These are phyloP conservation scores for Sardinella longiceps DNA, from an alignment of 2,797 vertebrate species.

Conservation along the genomic window DNA sequence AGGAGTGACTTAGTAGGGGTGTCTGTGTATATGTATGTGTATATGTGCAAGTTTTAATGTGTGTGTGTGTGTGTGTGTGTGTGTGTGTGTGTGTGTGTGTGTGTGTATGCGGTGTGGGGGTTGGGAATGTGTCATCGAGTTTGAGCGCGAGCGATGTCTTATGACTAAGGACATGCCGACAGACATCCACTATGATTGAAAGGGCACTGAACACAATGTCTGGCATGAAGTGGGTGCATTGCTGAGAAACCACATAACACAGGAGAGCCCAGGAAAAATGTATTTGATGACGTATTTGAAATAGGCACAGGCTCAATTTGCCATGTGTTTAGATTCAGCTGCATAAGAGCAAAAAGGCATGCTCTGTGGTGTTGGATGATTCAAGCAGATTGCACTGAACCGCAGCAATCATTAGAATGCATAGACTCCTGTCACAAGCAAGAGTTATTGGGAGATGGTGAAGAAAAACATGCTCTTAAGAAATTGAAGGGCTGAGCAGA, in stretches of 20 bases:
- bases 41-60: neutral
- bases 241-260: neutral
- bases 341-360: neutral
- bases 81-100: neutral
- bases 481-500: neutral
- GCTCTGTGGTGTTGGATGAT: neutral
- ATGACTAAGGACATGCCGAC: neutral
- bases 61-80: slow-evolving; percentile 18
- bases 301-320: neutral
- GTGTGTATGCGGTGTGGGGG: neutral
- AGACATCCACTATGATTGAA: neutral
- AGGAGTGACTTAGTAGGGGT: neutral
- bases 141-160: neutral
- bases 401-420: neutral
- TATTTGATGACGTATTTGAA: neutral
- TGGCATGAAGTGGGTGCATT: neutral
- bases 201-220: neutral
- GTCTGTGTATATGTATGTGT: neutral
- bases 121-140: neutral
- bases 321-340: neutral
- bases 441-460: neutral
- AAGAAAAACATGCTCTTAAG: slow-evolving; percentile 1
- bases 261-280: too few species aligned
- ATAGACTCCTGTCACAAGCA: neutral
- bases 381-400: neutral